phyloP scores from a whole-genome alignment of 2,888 invertebrate genomes.

The Pecten maximus region DNA sequence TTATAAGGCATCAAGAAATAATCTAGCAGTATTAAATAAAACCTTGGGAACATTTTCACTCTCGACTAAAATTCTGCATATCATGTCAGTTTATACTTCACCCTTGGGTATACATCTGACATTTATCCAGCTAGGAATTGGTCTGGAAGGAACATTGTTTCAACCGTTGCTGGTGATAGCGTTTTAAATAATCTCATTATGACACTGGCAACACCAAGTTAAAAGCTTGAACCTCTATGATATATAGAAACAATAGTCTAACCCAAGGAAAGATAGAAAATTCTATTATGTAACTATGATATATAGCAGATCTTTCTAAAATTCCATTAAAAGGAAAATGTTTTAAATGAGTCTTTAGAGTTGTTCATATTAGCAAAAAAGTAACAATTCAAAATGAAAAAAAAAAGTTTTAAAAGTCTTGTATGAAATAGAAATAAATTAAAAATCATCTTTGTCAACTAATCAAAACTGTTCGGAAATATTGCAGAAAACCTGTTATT shows the following conservation, averaged over 20 bases:
- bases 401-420: too few species aligned
- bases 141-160: not conserved
- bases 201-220: not conserved
- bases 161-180: not conserved
- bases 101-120: not conserved
- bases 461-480: too few species aligned
- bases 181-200: not conserved
- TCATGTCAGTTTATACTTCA: not conserved
- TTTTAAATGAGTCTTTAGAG: too few species aligned
- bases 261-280: too few species aligned
- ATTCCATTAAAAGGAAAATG: too few species aligned
- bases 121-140: not conserved
- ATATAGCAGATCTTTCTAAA: too few species aligned
- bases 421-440: too few species aligned
- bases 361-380: too few species aligned
- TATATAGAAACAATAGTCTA: not conserved
- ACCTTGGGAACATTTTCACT: not conserved
- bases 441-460: too few species aligned
- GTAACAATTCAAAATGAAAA: too few species aligned
- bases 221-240: not conserved
- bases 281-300: too few species aligned
- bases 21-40: not conserved
- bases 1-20: not conserved
- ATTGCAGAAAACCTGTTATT: too few species aligned
- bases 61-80: not conserved